Percentiles rank a stretch among this genome's conserved stretches.
These are phyloP conservation scores for Trilocha varians DNA, from an alignment of 2,888 invertebrate species.

Conservation along the genomic window DNA sequence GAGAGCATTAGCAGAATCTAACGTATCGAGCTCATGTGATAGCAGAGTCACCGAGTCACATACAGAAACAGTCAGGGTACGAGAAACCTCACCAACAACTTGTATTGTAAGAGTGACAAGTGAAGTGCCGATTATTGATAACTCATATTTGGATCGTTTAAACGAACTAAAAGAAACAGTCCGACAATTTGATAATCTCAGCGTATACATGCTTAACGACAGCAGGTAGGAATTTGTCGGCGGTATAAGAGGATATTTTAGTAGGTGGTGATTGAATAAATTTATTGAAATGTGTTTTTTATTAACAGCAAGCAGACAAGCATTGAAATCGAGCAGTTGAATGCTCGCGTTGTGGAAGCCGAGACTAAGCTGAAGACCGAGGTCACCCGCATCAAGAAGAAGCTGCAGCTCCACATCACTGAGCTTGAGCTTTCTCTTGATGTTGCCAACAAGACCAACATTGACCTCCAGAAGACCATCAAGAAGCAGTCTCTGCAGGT, in stretches of 20 bases:
- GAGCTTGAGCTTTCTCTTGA: conserved; percentile 97
- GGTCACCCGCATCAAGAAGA: conserved; percentile 98
- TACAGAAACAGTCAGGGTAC: conserved; percentile 39
- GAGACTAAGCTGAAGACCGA: conserved; percentile 97
- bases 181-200: conserved; percentile 75
- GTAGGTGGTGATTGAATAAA: background rate
- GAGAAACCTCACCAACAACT: conserved; percentile 43
- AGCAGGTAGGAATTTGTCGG: conserved; percentile 77
- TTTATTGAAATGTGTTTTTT: conserved; percentile 13
- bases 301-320: conserved; percentile 92
- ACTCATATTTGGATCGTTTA: conserved; percentile 73
- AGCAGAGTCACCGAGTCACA: conserved; percentile 30
- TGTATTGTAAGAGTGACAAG: conserved; percentile 48
- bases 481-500: conserved; percentile 97
- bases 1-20: conserved; percentile 23
- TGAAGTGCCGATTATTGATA: conserved; percentile 60
- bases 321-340: conserved; percentile 97
- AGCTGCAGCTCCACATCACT: conserved; percentile 97
- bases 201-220: conserved; percentile 64
- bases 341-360: conserved; percentile 94
- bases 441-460: conserved; percentile 98
- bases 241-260: too few relatives aligned
- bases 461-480: conserved; percentile 96
- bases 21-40: conserved; percentile 26
- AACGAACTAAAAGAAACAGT: conserved; percentile 75